phyloP scores from a whole-genome alignment of 2,797 vertebrate species.

The Ataeniobius toweri region DNA sequence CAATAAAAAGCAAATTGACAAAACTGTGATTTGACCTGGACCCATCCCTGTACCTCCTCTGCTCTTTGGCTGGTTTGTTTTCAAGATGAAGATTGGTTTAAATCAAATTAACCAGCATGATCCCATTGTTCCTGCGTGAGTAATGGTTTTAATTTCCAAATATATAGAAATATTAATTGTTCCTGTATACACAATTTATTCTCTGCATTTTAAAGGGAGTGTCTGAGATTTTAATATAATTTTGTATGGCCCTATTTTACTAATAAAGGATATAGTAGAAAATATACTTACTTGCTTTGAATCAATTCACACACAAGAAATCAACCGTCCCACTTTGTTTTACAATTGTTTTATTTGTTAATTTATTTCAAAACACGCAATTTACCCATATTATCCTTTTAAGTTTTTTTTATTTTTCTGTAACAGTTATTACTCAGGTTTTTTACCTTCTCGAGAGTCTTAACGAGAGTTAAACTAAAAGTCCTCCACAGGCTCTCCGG shows the following conservation, averaged over 20 bases:
- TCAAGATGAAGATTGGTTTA: background rate
- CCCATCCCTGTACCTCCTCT: background rate
- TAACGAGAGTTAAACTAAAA: constrained; percentile 82
- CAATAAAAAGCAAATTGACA: background rate
- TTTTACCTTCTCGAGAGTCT: constrained; percentile 82
- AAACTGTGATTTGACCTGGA: background rate
- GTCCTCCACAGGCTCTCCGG: constrained; percentile 82
- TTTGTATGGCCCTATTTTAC: background rate
- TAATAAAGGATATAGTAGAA: constrained; percentile 2
- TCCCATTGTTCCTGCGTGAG: background rate
- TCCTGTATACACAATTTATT: background rate
- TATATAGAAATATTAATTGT: background rate
- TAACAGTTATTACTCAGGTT: constrained; percentile 86
- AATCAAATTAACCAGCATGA: background rate
- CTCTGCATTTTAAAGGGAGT: background rate
- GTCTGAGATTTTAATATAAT: background rate
- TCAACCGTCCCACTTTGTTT: constrained; percentile 64
- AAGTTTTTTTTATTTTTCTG: constrained; percentile 81
- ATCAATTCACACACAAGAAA: constrained; percentile 61
- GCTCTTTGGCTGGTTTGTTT: background rate
- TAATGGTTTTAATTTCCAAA: background rate
- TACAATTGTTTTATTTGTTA: constrained; percentile 84
- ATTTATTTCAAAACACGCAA: constrained; percentile 88
- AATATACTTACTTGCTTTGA: background rate
- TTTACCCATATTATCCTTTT: constrained; percentile 87